phyloP scores from a whole-genome alignment of 1,140 invertebrate species.

The Patella vulgata region DNA sequence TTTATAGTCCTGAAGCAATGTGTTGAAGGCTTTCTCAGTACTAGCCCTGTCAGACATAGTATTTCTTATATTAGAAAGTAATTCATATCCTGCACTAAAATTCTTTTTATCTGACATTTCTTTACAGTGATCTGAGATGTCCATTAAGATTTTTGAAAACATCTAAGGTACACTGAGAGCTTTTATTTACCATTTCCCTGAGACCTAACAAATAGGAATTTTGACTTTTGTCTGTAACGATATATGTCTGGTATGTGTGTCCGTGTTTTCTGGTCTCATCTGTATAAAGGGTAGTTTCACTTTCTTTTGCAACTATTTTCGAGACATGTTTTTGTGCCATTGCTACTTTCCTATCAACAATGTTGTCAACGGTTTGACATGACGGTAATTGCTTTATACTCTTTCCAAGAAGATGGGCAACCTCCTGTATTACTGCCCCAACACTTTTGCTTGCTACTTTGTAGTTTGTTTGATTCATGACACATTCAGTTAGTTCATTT shows the following conservation, averaged over 20 bases:
- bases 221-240: not conserved
- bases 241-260: not conserved
- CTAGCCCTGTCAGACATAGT: not conserved
- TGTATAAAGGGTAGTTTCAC: not conserved
- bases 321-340: not conserved
- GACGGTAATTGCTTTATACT: not conserved
- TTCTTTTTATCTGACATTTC: not conserved
- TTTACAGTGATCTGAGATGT: not conserved
- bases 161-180: not conserved
- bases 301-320: not conserved
- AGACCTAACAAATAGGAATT: not conserved
- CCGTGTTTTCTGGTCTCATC: constrained; percentile 8
- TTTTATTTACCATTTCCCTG: not conserved
- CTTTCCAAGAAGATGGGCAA: too few species aligned
- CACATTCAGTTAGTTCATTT: too few species aligned
- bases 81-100: not conserved
- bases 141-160: not conserved
- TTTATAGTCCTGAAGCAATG: not conserved
- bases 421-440: too few species aligned
- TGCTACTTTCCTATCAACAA: not conserved
- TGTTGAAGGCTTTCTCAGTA: not conserved
- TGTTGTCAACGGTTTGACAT: not conserved
- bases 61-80: not conserved
- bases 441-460: too few species aligned
- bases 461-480: too few species aligned